Conservation (phyloP, 2,113 vertebrate genomes). For the Gallinago undulata region DNA sequence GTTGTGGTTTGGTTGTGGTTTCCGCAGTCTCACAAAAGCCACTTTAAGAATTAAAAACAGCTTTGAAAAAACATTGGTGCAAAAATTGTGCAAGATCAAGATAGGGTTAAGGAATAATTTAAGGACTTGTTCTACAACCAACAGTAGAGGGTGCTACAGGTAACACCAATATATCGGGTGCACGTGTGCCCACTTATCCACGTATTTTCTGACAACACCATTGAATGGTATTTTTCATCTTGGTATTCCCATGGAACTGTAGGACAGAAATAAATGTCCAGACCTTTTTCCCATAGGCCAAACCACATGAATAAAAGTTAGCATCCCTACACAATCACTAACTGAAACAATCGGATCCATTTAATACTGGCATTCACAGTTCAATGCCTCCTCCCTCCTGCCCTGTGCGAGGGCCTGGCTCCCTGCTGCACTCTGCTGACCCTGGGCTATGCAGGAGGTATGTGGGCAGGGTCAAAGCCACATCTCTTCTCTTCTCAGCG, state of each 20-base stretch:
- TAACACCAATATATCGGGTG: background rate
- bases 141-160: constrained; percentile 18
- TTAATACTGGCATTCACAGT: background rate
- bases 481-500: background rate
- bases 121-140: background rate
- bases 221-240: background rate
- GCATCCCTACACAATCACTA: background rate
- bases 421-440: background rate
- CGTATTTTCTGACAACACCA: background rate
- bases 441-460: background rate
- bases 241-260: background rate
- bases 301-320: background rate
- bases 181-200: background rate
- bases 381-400: background rate
- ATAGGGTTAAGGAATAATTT: background rate
- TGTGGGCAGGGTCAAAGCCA: background rate
- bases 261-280: background rate
- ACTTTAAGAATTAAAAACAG: background rate
- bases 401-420: accelerated
- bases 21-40: background rate
- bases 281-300: background rate
- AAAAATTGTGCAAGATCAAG: background rate
- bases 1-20: background rate
- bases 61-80: background rate
- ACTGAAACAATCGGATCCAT: background rate